A percentile compares a stretch with the other conserved stretches of the same genome.
These are phyloP conservation scores for Drosophila suboccidentalis DNA, from an alignment of 2,888 invertebrate genomes.

Conservation along the genomic window DNA sequence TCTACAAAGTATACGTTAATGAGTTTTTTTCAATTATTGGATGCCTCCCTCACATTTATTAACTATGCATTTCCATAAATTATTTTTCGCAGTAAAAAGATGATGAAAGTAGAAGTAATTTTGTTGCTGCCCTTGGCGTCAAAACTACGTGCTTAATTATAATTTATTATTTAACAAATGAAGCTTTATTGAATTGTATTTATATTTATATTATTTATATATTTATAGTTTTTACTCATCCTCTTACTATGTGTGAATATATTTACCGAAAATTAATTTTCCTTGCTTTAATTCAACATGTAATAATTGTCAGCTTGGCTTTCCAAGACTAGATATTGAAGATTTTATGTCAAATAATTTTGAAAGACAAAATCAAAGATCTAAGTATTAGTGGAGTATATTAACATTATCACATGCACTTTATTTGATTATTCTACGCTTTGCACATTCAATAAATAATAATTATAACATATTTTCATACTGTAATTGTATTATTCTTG, in stretches of 20 bases:
- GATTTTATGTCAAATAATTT: no score
- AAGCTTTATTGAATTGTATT: background rate
- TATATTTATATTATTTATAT: no score
- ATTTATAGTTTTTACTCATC: background rate
- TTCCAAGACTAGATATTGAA: no score
- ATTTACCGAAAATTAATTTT: no score
- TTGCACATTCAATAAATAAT: constrained; percentile 36
- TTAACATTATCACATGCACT: constrained; percentile 23
- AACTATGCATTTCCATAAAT: background rate
- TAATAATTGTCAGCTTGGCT: no score
- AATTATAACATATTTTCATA: constrained; percentile 50
- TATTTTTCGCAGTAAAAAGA: background rate
- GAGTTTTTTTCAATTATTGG: background rate
- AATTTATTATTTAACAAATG: background rate
- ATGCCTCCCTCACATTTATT: background rate
- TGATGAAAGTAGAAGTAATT: background rate
- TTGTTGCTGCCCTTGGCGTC: background rate
- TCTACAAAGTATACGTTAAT: background rate
- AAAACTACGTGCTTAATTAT: background rate
- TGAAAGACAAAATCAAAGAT: no score
- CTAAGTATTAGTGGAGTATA: background rate
- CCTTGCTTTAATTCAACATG: no score
- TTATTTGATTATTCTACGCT: constrained; percentile 27
- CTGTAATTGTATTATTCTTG: constrained; percentile 42
- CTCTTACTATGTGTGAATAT: background rate